phyloP scores from a whole-genome alignment of 2,797 vertebrate species.

The Takifugu ocellatus region DNA sequence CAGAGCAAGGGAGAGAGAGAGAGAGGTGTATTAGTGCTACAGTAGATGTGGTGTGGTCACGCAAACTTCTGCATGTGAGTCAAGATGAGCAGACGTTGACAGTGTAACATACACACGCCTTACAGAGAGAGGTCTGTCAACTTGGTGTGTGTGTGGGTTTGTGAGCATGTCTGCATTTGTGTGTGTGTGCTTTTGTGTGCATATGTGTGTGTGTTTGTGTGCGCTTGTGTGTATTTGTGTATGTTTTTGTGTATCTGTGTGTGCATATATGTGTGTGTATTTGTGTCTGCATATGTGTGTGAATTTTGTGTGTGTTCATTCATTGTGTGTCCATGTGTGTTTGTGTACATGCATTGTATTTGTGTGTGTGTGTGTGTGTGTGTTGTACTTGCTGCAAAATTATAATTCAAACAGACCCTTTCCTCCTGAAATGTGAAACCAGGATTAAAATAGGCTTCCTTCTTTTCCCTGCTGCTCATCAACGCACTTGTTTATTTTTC shows the following conservation, averaged over 20 bases:
- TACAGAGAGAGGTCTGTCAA: background rate
- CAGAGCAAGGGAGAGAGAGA: background rate
- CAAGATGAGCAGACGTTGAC: background rate
- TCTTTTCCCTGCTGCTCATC: slow-evolving; percentile 35
- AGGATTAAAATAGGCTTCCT: slow-evolving; percentile 37
- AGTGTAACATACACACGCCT: background rate
- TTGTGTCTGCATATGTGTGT: too few relatives aligned
- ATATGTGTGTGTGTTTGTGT: too few relatives aligned
- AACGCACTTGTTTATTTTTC: slow-evolving; percentile 12
- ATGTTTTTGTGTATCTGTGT: too few relatives aligned
- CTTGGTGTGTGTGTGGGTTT: too few relatives aligned
- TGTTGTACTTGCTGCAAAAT: slow-evolving; percentile 36
- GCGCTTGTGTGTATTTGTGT: background rate
- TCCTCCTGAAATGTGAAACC: slow-evolving; percentile 33
- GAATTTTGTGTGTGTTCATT: too few relatives aligned
- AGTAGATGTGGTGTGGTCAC: slow-evolving; percentile 1
- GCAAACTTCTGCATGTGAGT: background rate
- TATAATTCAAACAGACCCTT: slow-evolving; percentile 33
- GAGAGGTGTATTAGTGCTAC: background rate
- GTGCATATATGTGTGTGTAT: too few relatives aligned
- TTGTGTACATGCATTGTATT: too few relatives aligned
- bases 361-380: background rate
- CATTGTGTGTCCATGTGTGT: too few relatives aligned
- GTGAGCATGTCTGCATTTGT: too few relatives aligned
- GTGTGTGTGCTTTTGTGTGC: too few relatives aligned